phyloP scores from a whole-genome alignment of 2,888 invertebrate genomes.

The Pemphredon lugubris region DNA sequence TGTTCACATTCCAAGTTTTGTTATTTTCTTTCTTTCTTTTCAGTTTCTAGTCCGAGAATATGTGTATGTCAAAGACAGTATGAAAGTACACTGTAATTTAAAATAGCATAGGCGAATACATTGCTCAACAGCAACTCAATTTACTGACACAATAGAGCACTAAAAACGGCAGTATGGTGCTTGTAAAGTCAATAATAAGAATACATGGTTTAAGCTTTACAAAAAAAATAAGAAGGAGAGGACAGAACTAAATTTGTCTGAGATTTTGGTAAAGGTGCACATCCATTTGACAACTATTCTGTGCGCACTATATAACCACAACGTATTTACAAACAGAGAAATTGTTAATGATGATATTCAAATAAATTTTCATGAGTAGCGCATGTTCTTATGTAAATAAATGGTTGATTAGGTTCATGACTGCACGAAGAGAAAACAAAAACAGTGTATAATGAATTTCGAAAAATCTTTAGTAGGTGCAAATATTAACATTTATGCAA shows the following conservation, averaged over 20 bases:
- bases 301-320: conserved; percentile 16
- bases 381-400: conserved; percentile 28
- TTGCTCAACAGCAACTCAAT: conserved; percentile 48
- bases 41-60: conserved; percentile 45
- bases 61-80: conserved; percentile 45
- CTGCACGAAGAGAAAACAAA: conserved; percentile 4
- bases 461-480: conserved; percentile 19
- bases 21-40: too few relatives aligned
- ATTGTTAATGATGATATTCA: not conserved
- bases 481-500: conserved; percentile 26
- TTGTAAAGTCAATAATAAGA: conserved; percentile 26
- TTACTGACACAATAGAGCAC: conserved; percentile 21
- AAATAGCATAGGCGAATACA: conserved; percentile 41
- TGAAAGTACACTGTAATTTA: conserved; percentile 33
- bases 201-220: conserved; percentile 7
- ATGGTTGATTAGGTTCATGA: conserved; percentile 9
- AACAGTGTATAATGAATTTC: conserved; percentile 1
- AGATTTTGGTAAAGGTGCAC: conserved; percentile 53
- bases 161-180: not conserved
- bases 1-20: conserved; percentile 35
- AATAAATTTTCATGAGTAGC: conserved; percentile 8
- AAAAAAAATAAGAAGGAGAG: not conserved
- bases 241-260: conserved; percentile 14
- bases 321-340: conserved; percentile 15
- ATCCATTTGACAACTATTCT: conserved; percentile 35